Evolutionary conservation across 2,113 vertebrate genomes (phyloP).

Genomic region (Oceanites oceanicus): DNA sequence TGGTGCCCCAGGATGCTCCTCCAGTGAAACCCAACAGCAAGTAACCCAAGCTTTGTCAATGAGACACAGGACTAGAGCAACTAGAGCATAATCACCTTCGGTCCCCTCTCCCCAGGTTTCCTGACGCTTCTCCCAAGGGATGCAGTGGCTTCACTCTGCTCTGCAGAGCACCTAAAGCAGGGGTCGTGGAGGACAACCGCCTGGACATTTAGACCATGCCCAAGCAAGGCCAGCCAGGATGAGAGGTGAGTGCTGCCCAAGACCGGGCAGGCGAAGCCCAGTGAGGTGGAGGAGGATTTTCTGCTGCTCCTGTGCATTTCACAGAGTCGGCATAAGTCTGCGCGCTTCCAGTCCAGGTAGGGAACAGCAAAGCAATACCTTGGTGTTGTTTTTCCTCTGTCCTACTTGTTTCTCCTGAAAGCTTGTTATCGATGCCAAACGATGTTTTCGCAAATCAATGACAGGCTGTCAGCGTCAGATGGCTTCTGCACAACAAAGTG

Average conservation of each 20-base stretch:
- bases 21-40: not conserved
- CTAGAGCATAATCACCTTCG: not conserved
- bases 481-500: conserved; percentile 45
- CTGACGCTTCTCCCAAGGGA: not conserved
- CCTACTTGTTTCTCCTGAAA: conserved; percentile 36
- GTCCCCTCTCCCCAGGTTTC: not conserved
- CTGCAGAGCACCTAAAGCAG: too few species aligned
- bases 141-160: not conserved
- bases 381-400: conserved; percentile 24
- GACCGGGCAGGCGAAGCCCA: rapidly evolving
- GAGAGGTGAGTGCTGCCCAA: not conserved
- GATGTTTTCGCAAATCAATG: conserved; percentile 55
- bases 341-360: not conserved
- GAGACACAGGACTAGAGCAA: not conserved
- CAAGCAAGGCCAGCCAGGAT: not conserved
- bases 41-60: not conserved
- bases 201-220: not conserved
- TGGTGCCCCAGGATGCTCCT: not conserved
- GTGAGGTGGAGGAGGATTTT: not conserved
- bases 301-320: not conserved
- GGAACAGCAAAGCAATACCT: not conserved
- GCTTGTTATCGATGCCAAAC: conserved; percentile 42
- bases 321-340: not conserved
- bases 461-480: conserved; percentile 51
- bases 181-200: too few species aligned